These are phyloP conservation scores for Anoplolepis gracilipes DNA, from an alignment of 1,140 invertebrate genomes.

Conservation along the genomic window DNA sequence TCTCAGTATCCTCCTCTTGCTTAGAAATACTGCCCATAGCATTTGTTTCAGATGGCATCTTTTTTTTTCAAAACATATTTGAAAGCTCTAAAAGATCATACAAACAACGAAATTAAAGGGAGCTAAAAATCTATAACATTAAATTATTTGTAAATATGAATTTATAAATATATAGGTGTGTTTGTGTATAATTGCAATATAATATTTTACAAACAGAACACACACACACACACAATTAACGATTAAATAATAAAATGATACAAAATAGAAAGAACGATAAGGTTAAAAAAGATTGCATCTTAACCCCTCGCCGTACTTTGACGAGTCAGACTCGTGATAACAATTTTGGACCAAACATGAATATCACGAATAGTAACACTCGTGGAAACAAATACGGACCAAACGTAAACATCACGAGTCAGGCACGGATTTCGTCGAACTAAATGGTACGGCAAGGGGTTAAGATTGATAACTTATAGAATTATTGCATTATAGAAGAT, in stretches of 20 bases:
- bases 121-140: not conserved
- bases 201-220: not conserved
- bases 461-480: not conserved
- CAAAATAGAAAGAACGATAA: not conserved
- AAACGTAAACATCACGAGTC: no score
- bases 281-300: not conserved
- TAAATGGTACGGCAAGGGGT: no score
- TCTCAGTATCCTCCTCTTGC: conserved; percentile 73
- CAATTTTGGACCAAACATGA: no score
- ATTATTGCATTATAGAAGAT: not conserved
- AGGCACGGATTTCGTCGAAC: no score
- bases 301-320: no score
- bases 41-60: conserved; percentile 80
- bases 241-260: not conserved
- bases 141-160: not conserved
- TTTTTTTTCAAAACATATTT: conserved; percentile 69
- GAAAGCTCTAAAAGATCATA: conserved; percentile 36
- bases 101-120: not conserved
- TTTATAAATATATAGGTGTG: not conserved
- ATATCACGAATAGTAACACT: no score
- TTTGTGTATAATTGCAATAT: not conserved
- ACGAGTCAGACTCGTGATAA: no score
- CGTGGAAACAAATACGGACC: no score
- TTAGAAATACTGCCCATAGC: conserved; percentile 71
- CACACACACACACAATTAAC: not conserved